Conservation (phyloP, 2,113 vertebrate genomes). For the Indicator maculatus region DNA sequence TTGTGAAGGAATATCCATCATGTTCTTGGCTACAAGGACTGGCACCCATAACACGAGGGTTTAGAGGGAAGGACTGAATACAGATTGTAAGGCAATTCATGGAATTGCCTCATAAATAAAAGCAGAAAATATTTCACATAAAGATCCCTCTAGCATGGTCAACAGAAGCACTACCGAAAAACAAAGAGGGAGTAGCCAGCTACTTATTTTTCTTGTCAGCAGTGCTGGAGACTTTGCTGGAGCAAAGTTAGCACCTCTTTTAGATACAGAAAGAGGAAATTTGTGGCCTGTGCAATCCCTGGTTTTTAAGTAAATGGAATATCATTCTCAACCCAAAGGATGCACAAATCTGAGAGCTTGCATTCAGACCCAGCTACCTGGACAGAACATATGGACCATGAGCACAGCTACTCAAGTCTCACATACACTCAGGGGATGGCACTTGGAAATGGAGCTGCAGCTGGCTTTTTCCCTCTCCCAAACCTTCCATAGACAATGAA, state of each 20-base stretch:
- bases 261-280: neutral
- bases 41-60: neutral
- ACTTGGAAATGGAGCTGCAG: neutral
- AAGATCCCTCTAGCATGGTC: neutral
- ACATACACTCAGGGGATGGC: neutral
- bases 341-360: neutral
- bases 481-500: neutral
- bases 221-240: neutral
- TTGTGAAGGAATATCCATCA: neutral
- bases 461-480: neutral
- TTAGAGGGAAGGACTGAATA: neutral
- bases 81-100: neutral
- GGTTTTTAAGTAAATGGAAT: neutral
- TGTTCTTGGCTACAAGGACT: neutral
- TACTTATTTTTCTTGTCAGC: neutral
- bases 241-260: neutral
- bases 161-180: neutral
- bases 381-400: neutral
- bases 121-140: neutral
- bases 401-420: neutral
- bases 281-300: neutral
- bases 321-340: rapidly evolving
- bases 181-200: neutral
- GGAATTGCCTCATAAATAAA: neutral
- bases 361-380: neutral